These are phyloP conservation scores for Drosophila quinaria DNA, from an alignment of 2,888 invertebrate species.

Conservation along the genomic window DNA sequence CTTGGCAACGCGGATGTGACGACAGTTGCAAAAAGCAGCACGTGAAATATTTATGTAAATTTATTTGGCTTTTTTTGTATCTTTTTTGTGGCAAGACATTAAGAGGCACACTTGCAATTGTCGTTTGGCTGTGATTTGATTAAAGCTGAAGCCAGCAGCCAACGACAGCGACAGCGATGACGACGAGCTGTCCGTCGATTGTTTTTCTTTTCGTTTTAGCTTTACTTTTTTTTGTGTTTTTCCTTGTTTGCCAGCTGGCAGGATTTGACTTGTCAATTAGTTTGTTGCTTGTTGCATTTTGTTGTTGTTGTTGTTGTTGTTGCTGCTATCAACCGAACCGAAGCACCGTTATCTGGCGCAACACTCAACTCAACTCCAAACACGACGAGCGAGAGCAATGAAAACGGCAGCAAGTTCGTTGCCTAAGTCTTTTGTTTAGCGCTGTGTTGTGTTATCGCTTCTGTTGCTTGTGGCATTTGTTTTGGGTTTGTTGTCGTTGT, in stretches of 20 bases:
- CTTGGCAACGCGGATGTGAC: constrained; percentile 72
- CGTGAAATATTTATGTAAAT: constrained; percentile 81
- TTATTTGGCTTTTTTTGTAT: constrained; percentile 71
- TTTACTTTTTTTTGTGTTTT: constrained; percentile 32
- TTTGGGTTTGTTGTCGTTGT: constrained; percentile 26
- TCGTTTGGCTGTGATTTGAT: constrained; percentile 74
- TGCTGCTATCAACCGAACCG: constrained; percentile 64
- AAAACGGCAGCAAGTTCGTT: constrained; percentile 74
- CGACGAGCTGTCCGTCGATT: constrained; percentile 63
- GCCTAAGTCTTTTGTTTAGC: constrained; percentile 78
- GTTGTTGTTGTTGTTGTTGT: constrained; percentile 33
- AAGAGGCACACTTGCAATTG: constrained; percentile 81
- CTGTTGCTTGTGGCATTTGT: constrained; percentile 36
- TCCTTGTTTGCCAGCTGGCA: constrained; percentile 57
- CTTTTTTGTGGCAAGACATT: constrained; percentile 66
- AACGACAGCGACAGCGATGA: constrained; percentile 7
- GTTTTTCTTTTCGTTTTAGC: constrained; percentile 9
- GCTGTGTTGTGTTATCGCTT: constrained; percentile 48
- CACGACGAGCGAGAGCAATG: constrained; percentile 29
- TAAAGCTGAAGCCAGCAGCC: constrained; percentile 62
- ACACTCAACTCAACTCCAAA: constrained; percentile 44
- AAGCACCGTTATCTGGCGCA: constrained; percentile 71
- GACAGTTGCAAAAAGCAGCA: constrained; percentile 65
- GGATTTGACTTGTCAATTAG: constrained; percentile 82
- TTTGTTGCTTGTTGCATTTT: constrained; percentile 66